phyloP scores from a whole-genome alignment of 2,113 vertebrate genomes.

The Chrysemys picta region DNA sequence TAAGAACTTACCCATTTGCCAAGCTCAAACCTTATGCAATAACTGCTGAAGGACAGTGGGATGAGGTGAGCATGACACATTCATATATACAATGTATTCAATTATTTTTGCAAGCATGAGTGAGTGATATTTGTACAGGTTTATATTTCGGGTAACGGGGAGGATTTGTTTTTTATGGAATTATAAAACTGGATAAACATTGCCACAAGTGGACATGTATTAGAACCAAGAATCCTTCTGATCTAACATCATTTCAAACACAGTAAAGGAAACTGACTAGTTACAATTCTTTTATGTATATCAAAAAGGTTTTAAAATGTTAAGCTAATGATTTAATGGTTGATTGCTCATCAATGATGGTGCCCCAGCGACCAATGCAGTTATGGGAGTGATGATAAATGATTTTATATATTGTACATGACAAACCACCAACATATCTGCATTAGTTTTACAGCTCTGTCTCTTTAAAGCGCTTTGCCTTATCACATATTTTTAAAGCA shows the following conservation, averaged over 20 bases:
- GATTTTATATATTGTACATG: neutral
- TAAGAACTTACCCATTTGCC: neutral
- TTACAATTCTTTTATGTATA: neutral
- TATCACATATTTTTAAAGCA: neutral
- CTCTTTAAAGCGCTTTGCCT: neutral
- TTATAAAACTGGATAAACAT: neutral
- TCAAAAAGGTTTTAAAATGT: neutral
- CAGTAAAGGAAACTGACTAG: neutral
- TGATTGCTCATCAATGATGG: no score
- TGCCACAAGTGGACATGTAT: neutral
- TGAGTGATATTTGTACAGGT: neutral
- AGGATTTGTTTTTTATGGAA: neutral
- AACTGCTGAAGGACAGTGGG: neutral
- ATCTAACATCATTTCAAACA: neutral
- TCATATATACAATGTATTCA: neutral
- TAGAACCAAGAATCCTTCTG: neutral
- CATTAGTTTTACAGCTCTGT: neutral
- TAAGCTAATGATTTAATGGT: neutral
- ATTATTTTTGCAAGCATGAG: neutral
- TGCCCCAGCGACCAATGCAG: no score
- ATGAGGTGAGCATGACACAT: neutral
- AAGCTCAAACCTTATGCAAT: neutral
- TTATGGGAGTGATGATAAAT: no score
- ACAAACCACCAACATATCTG: neutral
- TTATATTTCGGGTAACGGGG: neutral